Conservation (phyloP, 1,140 invertebrate genomes). For the Penaeus indicus region DNA sequence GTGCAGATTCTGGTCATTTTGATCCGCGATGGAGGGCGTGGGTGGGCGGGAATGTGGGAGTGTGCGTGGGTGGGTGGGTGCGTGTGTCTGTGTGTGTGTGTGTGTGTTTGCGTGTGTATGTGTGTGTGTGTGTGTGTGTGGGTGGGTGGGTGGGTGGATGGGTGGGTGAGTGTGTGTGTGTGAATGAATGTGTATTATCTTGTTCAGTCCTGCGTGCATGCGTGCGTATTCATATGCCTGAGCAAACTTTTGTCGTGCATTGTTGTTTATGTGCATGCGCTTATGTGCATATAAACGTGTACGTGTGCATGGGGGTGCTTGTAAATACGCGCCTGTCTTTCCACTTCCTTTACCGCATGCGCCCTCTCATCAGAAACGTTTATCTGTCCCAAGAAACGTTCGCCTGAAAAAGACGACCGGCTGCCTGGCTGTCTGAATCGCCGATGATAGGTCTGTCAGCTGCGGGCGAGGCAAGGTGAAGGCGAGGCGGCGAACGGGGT, state of each 20-base stretch:
- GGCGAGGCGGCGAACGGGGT: not conserved
- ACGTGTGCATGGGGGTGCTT: not conserved
- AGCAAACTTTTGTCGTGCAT: no score
- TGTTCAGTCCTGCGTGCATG: not conserved
- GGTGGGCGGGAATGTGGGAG: constrained; percentile 9
- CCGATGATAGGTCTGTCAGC: no score
- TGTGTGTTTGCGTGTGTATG: constrained; percentile 8
- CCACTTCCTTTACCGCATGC: not conserved
- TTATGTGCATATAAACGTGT: not conserved
- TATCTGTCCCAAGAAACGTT: no score
- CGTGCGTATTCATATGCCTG: not conserved
- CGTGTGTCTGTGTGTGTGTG: constrained; percentile 29
- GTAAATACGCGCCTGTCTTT: not conserved
- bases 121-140: constrained; percentile 30
- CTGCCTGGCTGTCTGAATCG: no score
- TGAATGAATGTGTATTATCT: not conserved
- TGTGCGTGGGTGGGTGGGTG: constrained; percentile 26
- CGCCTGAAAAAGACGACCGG: no score
- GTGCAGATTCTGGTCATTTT: no score
- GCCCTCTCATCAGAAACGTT: no score
- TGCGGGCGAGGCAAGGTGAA: not conserved
- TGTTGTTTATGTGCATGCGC: not conserved
- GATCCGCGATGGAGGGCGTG: not conserved
- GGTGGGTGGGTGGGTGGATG: not conserved
- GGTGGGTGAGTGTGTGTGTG: not conserved